phyloP scores from a whole-genome alignment of 2,888 invertebrate genomes.

The Actias luna region DNA sequence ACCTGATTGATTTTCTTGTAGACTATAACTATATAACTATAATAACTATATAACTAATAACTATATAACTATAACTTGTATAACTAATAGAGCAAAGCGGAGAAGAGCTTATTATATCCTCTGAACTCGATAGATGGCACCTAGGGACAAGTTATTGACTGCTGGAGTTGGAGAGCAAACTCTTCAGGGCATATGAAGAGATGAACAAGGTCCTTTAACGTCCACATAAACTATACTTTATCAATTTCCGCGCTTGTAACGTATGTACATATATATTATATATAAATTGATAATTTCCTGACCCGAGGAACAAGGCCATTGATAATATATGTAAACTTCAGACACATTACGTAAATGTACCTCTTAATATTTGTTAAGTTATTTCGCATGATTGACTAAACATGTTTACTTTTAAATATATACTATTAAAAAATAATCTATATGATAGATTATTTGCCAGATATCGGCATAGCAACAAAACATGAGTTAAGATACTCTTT shows the following conservation, averaged over 20 bases:
- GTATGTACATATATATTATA: background rate
- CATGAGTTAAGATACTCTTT: no score
- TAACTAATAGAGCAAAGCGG: no score
- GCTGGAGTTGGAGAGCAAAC: no score
- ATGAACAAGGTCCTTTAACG: background rate
- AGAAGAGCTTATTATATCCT: no score
- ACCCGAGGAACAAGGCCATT: slow-evolving; percentile 6
- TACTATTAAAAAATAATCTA: background rate
- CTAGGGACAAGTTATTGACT: no score
- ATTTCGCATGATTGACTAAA: slow-evolving; percentile 10
- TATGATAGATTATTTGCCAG: background rate
- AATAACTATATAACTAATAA: no score
- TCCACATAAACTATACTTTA: background rate
- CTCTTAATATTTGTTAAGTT: background rate
- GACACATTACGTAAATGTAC: background rate
- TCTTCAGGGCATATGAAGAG: background rate
- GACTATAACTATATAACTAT: no score
- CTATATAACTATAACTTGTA: no score
- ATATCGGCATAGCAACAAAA: background rate
- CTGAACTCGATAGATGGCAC: no score
- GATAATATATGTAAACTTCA: slow-evolving; percentile 7
- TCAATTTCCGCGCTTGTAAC: slow-evolving; percentile 1
- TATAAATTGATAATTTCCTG: slow-evolving; percentile 2
- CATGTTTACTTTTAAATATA: background rate
- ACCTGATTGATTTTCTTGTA: no score